A percentile compares a stretch with the other conserved stretches of the same genome.
These are phyloP conservation scores for Tragelaphus strepsiceros DNA, from an alignment of 2,113 vertebrate species.

Conservation along the genomic window DNA sequence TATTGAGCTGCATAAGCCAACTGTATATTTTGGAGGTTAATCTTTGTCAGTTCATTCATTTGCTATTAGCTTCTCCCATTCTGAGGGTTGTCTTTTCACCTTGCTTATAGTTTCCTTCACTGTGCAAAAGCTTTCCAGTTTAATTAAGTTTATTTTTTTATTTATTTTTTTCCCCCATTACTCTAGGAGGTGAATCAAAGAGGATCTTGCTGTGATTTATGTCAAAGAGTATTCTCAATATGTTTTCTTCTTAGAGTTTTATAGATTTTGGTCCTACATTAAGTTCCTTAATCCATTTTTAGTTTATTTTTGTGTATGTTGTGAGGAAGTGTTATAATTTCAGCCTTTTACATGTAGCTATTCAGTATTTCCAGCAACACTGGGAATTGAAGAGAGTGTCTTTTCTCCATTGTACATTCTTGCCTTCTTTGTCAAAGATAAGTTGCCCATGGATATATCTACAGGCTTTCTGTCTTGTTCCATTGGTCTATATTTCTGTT, in stretches of 20 bases:
- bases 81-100: background rate
- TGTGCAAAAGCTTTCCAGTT: background rate
- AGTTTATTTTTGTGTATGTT: background rate
- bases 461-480: background rate
- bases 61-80: background rate
- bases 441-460: background rate
- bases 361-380: background rate
- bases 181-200: background rate
- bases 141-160: background rate
- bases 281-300: background rate
- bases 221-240: background rate
- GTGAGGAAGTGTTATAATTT: background rate
- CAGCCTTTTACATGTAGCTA: background rate
- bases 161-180: too few species aligned
- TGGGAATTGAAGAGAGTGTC: background rate
- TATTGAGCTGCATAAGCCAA: background rate
- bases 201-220: background rate
- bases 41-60: background rate
- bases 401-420: background rate
- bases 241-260: background rate
- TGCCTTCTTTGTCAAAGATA: background rate
- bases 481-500: background rate
- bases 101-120: background rate
- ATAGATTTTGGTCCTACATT: background rate
- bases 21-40: background rate